Evolutionary conservation across 2,113 vertebrate genomes (phyloP), one percentile per base, ranked within the genome.

Genomic region (Lota lota): DNA sequence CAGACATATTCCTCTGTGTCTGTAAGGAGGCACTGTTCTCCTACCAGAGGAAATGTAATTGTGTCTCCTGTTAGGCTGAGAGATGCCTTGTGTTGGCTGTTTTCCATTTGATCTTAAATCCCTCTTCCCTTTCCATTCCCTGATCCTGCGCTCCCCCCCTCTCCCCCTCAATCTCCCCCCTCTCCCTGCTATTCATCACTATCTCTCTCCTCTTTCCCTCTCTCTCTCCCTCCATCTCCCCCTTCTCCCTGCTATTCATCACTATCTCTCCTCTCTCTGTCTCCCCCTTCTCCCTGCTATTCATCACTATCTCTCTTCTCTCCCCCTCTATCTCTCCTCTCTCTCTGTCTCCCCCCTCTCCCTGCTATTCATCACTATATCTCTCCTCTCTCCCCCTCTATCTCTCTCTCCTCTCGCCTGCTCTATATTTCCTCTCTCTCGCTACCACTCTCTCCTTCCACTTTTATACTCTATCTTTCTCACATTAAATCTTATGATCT

Each of bases 401-500:
- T 20, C 16, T 58, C 63, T 66, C 63, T 60, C 63, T 18, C 36
- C 5, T 19, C 20, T n/a, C 56, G 12, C 60, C 60, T 53, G 22
- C 22, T 15, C 18, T 54, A 7, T 28, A 20, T 54, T 33, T 6
- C 10, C 22, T 16, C 67, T 61, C 63, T 17, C 53, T 28, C 54
- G 22, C 22, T 58, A 63, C 22, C n/a, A 53, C 69, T 66, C 77
- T 77, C 74, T 56, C 50, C 20, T 58, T 40, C 61, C 24, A 7
- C 15, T 57, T 51, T 59, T 77, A 84, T 88, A 24, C 24, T 24
- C 24, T 24, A 24, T 24, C 24, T 24, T 24, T 24, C 24, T 24
- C 24, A 24, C 24, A 87, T 90, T 88, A 90, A 88, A 90, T 81
- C 83, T 74, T 76, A 69, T 84, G 86, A 89, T 91, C 89, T 87